Evolutionary conservation across 2,888 invertebrate species (phyloP), one percentile per base, ranked within the genome.

Genomic region (Nomada goodeniana): DNA sequence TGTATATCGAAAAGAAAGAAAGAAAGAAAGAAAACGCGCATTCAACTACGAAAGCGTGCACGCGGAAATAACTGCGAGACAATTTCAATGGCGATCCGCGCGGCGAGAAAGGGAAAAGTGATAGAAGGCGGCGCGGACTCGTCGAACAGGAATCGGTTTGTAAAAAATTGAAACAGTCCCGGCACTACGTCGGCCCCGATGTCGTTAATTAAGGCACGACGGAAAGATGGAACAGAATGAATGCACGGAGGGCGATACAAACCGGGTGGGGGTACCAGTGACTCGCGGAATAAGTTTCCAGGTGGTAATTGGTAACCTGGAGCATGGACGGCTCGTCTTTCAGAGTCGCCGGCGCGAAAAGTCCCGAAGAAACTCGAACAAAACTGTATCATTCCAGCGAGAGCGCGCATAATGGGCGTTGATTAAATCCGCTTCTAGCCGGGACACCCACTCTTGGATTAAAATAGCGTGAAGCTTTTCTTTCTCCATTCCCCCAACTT

Each of bases 381-480:
- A 78, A 86, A 82, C 77, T 83, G 86, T 80, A 84, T 78, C 83
- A 80, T 83, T 80, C 75, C 84, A 77, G 84, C 83, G 74, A 82
- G 83, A 71, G 83, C 71, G 87, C 82, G 86, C 79, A 90, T 90
- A 90, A 91, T 91, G 86, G 87, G 79, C 88, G 87, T 85, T 90
- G 90, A 90, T 90, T 88, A 90, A 90, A 90, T 89, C 88, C 86
- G 85, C 86, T 84, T 84, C 86, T 83, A 73, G 74, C 78, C 63
- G 80, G 82, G 84, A 86, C 83, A 78, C 86, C 72, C 88, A 88
- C 82, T 88, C 76, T 75, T 42, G 83, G 84, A 90, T 90, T 90
- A 89, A 90, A 90, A 85, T 82, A 79, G 73, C 79, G 69, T 29
- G 72, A 76, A 69, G 57, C 60, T 69, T 68, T 76, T 76, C 69